Conservation (phyloP, 35 echinoderm and acorn worm species). For the Stichopus chloronotus region DNA sequence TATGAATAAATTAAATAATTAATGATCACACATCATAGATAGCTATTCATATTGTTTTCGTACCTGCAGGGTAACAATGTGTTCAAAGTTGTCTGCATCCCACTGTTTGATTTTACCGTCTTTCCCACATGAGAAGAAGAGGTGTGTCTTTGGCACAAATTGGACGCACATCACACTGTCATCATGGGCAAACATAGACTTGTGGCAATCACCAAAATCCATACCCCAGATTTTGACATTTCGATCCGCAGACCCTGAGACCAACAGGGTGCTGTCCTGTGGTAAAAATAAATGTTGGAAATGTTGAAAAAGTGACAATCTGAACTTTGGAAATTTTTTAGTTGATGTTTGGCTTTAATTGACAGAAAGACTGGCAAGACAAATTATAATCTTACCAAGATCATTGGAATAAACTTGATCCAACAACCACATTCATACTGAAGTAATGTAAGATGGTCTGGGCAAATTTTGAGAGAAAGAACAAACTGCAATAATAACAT, state of each 20-base stretch:
- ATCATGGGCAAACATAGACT: conserved; percentile 96
- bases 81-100: conserved; percentile 94
- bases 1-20: too few species aligned
- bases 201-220: conserved; percentile 95
- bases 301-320: neutral
- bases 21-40: too few species aligned
- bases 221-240: conserved; percentile 96
- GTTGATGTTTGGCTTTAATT: too few species aligned
- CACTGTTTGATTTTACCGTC: conserved; percentile 97
- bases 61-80: conserved; percentile 88
- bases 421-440: too few species aligned
- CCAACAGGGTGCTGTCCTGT: conserved; percentile 89
- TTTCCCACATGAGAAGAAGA: conserved; percentile 93
- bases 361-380: too few species aligned
- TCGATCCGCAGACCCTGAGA: conserved; percentile 89
- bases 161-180: conserved; percentile 96
- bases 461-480: too few species aligned
- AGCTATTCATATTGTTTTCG: too few species aligned
- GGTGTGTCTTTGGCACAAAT: conserved; percentile 89
- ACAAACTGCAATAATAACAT: conserved; percentile 53
- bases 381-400: too few species aligned
- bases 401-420: too few species aligned
- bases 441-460: too few species aligned
- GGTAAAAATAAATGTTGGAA: neutral
- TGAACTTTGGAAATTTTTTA: too few species aligned